phyloP scores from a whole-genome alignment of 2,888 invertebrate species.

The Tubulanus polymorphus region DNA sequence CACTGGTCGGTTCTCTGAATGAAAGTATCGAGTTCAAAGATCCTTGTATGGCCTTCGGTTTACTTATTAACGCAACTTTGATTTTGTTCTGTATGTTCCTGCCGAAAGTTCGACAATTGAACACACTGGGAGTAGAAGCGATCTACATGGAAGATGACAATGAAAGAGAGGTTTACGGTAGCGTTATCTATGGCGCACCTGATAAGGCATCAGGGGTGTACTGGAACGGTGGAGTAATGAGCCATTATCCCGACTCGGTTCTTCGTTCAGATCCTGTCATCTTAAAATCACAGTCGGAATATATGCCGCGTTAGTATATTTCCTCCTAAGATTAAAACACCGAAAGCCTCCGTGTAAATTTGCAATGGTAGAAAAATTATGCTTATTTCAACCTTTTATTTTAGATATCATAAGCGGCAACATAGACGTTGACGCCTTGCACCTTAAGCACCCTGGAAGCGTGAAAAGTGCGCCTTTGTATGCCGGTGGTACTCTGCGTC shows the following conservation, averaged over 20 bases:
- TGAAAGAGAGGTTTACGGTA: constrained; percentile 24
- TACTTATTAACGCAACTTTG: constrained; percentile 77
- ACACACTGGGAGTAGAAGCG: constrained; percentile 86
- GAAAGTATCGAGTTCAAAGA: constrained; percentile 41
- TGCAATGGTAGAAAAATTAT: too few relatives aligned
- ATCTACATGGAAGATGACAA: constrained; percentile 42
- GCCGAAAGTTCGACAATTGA: constrained; percentile 81
- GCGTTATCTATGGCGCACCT: constrained; percentile 40
- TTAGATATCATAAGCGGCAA: constrained; percentile 9
- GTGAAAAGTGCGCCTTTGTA: constrained; percentile 32
- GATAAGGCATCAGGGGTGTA: constrained; percentile 32
- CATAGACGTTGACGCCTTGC: constrained; percentile 32
- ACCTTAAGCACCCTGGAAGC: constrained; percentile 34
- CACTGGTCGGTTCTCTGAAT: constrained; percentile 63
- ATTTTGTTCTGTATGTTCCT: constrained; percentile 92
- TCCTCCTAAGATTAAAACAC: too few relatives aligned
- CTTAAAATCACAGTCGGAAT: too few relatives aligned
- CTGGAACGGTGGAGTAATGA: constrained; percentile 29
- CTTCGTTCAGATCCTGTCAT: too few relatives aligned
- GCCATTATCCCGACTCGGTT: constrained; percentile 34
- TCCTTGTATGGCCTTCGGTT: constrained; percentile 81
- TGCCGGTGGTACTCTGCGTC: too few relatives aligned
- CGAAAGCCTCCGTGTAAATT: too few relatives aligned
- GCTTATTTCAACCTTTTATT: background rate
- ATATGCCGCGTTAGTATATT: too few relatives aligned